phyloP scores from a whole-genome alignment of 1,140 invertebrate genomes.

The Caerostris extrusa region DNA sequence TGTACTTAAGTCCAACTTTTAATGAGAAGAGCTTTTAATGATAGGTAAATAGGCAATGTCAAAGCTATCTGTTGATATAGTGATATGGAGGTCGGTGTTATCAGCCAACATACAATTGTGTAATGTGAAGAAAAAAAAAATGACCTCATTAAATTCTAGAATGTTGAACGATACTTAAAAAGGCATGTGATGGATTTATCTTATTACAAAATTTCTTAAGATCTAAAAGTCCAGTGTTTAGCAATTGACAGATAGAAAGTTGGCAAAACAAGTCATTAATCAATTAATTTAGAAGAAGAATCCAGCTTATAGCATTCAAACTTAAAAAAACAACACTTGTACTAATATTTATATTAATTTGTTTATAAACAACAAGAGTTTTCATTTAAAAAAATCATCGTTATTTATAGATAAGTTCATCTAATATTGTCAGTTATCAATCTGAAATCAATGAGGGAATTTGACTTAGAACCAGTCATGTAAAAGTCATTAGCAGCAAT shows the following conservation, averaged over 20 bases:
- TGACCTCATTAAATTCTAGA: conserved; percentile 65
- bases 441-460: no score
- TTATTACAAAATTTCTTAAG: conserved; percentile 18
- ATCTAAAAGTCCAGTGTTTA: conserved; percentile 2
- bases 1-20: conserved; percentile 16
- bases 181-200: conserved; percentile 38
- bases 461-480: no score
- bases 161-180: background rate
- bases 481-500: no score
- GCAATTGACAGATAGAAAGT: background rate
- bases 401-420: no score
- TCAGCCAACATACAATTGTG: background rate
- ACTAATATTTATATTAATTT: no score
- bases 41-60: conserved; percentile 60
- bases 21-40: conserved; percentile 55
- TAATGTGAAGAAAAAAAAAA: conserved; percentile 46
- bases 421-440: no score
- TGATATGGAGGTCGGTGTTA: background rate
- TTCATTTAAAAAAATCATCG: no score
- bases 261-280: conserved; percentile 28
- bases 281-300: background rate
- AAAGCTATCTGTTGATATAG: conserved; percentile 54
- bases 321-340: no score
- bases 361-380: no score
- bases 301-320: background rate